Base-by-base conservation (phyloP, 2,797 vertebrate genomes). In the Intellagama lesueurii region DNA sequence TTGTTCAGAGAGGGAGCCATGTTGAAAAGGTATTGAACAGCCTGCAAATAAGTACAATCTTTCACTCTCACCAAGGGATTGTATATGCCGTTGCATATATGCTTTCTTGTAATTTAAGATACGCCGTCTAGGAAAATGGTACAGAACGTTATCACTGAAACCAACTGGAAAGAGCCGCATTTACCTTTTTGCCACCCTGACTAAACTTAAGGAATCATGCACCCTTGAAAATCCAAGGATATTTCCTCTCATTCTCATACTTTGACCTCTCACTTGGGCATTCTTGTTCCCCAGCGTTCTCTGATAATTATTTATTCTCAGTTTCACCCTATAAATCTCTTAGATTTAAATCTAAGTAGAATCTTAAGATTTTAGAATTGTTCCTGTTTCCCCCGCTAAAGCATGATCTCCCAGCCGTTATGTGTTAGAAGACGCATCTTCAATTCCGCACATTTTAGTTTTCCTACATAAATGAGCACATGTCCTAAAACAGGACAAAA, bases 101-200 rank as follows among this genome's bases (percentile, higher is more conserved):
- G 56, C 90, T 90, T 68, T 35, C 75, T 88, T 94, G 80, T 92
- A 93, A 91, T 93, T 92, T 88, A 49, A 40, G 91, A 78, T 89
- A 81, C 81, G 89, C 44, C 90, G 44, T 73, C 70, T 1, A 2
- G 89, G 35, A 5, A 8, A 85, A 79, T 5, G 77, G 86, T 78
- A 70, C 68, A 30, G 81, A 70, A 26, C 0, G 30, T 83, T 88
- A 24, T 91, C 92, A 87, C 77, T 91, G 85, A 91, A 93, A 92
- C n/a, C 64, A 81, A 49, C 80, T 24, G 64, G 3, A 1, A 83
- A 84, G 72, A 8, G 24, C 7, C 2, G 44, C 11, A 0, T 26
- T 56, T 76, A 3, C 5, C 4, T 26, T 32, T 80, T 52, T 35
- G 35, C 85, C 77, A 70, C 52, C 32, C 70, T 14, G 17, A 32